These are phyloP conservation scores for Catotricha subobsoleta DNA, from an alignment of 2,888 invertebrate species.

Conservation along the genomic window DNA sequence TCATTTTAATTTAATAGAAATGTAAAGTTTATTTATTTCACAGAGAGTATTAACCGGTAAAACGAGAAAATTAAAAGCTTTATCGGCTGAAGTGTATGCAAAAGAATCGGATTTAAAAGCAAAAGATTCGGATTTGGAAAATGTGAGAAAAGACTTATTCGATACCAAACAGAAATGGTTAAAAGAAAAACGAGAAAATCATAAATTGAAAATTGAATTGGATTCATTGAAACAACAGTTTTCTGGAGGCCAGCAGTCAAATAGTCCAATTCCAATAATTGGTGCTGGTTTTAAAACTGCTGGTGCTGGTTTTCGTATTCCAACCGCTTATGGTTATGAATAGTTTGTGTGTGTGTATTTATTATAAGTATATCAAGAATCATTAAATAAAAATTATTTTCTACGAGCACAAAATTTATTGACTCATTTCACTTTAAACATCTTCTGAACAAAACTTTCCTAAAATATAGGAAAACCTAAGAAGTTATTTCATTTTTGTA, in stretches of 20 bases:
- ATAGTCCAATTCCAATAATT: neutral
- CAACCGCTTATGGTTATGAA: neutral
- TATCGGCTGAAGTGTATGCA: constrained; percentile 23
- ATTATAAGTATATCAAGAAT: too few species aligned
- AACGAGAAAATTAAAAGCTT: constrained; percentile 19
- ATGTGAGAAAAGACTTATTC: constrained; percentile 19
- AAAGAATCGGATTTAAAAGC: constrained; percentile 23
- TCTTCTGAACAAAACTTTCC: neutral
- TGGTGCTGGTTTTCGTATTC: constrained; percentile 24
- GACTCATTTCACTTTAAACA: neutral
- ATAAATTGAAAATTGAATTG: constrained; percentile 7
- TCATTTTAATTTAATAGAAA: neutral
- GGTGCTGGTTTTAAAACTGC: constrained; percentile 14
- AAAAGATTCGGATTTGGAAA: constrained; percentile 20
- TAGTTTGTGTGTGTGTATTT: too few species aligned
- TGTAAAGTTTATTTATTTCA: neutral
- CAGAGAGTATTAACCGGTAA: constrained; percentile 18
- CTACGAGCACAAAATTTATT: too few species aligned
- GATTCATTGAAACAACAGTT: neutral
- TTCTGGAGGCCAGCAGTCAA: too few species aligned
- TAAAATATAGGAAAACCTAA: neutral
- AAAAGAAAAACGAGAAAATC: constrained; percentile 10
- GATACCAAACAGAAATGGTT: constrained; percentile 19
- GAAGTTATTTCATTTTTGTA: neutral
- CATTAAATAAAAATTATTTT: too few species aligned